Evolutionary conservation across 2,888 invertebrate species (phyloP).

Genomic region (Cerastis leucographa): DNA sequence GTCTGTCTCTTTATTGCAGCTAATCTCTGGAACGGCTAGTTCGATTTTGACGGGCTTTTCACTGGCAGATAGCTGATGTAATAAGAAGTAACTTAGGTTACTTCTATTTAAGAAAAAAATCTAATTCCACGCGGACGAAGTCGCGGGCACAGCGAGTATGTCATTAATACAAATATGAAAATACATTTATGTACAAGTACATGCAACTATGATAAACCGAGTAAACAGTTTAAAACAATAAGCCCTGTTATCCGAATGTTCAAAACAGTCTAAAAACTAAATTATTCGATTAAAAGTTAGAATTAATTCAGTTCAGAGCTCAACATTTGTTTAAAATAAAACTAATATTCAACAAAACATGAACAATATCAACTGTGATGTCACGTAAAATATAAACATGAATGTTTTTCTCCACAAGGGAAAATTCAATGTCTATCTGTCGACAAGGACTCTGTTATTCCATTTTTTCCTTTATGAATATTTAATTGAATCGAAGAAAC

Average conservation of each 20-base stretch:
- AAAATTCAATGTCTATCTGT: conserved; percentile 13
- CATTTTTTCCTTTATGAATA: conserved; percentile 31
- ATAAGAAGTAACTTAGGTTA: no score
- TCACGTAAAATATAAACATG: conserved; percentile 14
- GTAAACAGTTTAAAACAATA: background rate
- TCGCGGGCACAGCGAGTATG: no score
- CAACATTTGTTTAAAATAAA: background rate
- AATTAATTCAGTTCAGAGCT: background rate
- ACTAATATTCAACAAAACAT: conserved; percentile 9
- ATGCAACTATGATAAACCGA: no score
- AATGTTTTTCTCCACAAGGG: background rate
- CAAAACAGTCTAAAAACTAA: background rate
- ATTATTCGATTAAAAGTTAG: background rate
- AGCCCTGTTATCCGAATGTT: background rate
- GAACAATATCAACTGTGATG: background rate
- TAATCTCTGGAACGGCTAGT: no score
- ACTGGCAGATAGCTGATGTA: no score
- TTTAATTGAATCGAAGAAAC: conserved; percentile 24
- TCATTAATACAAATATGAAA: no score
- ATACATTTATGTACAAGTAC: no score
- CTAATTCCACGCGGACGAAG: no score
- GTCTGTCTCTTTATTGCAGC: no score
- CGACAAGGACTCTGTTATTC: background rate
- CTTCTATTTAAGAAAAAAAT: no score
- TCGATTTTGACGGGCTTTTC: no score